phyloP scores from a whole-genome alignment of 2,113 vertebrate species.

The Danio rerio region GRCz12tu NC_133192.1:22897501-22898000 shows the following conservation, averaged over 20 bases:
- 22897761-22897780: slow-evolving; percentile 12
- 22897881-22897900: not conserved
- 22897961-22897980: not conserved
- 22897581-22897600: not conserved
- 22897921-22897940: not conserved
- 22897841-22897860: not conserved
- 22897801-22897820: not conserved
- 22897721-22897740: not conserved
- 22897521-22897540: too few relatives aligned
- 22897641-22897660: not conserved
- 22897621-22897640: not conserved
- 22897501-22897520: too few relatives aligned
- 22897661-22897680: not conserved
- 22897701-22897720: not conserved
- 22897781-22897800: not conserved
- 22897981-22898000: not conserved
- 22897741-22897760: slow-evolving; percentile 3
- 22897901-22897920: not conserved
- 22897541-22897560: too few relatives aligned
- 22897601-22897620: not conserved
- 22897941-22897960: too few relatives aligned
- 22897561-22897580: too few relatives aligned
- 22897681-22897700: not conserved
- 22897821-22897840: not conserved
- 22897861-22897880: slow-evolving; percentile 7